Conservation (phyloP, 2,797 vertebrate species). For the Graptemys geographica region DNA sequence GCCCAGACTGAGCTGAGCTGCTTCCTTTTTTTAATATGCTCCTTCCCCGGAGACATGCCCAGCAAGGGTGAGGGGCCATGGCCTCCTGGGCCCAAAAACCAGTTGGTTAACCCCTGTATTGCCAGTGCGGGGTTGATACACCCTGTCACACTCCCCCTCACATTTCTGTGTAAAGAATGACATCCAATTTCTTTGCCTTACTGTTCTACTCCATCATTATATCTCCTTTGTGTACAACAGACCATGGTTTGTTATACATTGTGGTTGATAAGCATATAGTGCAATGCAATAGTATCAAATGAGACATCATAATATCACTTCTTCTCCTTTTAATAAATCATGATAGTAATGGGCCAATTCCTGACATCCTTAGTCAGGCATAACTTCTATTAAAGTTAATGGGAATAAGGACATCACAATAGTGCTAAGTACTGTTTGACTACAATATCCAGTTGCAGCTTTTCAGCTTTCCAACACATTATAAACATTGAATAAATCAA, state of each 20-base stretch:
- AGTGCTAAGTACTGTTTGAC: neutral
- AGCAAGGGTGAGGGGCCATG: no score
- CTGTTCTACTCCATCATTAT: neutral
- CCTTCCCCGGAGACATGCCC: no score
- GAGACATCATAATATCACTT: neutral
- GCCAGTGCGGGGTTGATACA: no score
- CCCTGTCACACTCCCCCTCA: neutral
- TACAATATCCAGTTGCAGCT: neutral
- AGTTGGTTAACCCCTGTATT: no score
- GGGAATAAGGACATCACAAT: neutral
- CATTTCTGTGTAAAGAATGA: neutral
- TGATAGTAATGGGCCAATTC: neutral
- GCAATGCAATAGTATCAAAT: neutral
- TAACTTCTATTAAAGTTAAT: neutral
- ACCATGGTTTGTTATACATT: neutral
- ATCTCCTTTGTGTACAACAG: neutral
- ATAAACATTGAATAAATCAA: fast-evolving
- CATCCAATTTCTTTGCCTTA: neutral
- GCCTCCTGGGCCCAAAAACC: no score
- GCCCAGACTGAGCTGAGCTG: no score
- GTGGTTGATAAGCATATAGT: neutral
- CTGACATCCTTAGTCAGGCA: neutral
- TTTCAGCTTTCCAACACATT: neutral
- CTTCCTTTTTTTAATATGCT: no score
- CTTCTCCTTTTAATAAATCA: neutral